Percentiles rank a stretch among this genome's conserved stretches.
Conservation (phyloP, 2,888 invertebrate genomes). For the Diarsia dahlii region DNA sequence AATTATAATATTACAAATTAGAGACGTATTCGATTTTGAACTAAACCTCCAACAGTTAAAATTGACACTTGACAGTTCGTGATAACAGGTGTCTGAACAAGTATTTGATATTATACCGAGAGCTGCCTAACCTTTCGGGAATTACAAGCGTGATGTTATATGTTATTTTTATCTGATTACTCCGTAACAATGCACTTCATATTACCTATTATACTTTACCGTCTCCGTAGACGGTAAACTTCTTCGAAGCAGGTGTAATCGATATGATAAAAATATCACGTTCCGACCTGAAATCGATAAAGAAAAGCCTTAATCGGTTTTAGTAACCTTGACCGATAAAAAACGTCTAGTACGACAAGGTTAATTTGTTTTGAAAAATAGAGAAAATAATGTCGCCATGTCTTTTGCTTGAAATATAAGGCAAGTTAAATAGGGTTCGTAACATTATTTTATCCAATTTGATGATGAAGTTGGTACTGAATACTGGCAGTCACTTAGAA, state of each 20-base stretch:
- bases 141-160: neutral
- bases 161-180: neutral
- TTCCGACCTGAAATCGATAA: slow-evolving; percentile 41
- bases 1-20: no score
- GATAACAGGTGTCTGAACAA: no score
- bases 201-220: neutral
- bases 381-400: neutral
- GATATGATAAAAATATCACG: slow-evolving; percentile 33
- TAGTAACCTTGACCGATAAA: slow-evolving; percentile 50
- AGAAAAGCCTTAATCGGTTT: slow-evolving; percentile 23
- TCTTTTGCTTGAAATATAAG: neutral
- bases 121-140: neutral
- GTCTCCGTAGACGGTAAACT: neutral
- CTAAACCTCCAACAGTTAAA: no score
- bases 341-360: slow-evolving; percentile 16
- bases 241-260: slow-evolving; percentile 10
- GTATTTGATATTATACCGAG: no score
- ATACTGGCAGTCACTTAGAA: no score
- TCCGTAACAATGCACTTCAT: neutral
- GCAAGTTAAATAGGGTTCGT: no score
- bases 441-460: no score
- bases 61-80: no score
- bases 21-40: no score
- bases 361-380: slow-evolving; percentile 24
- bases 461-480: no score